These are phyloP conservation scores for Leptinotarsa peninsularis DNA, from an alignment of 2,888 invertebrate species.

Conservation along the genomic window DNA sequence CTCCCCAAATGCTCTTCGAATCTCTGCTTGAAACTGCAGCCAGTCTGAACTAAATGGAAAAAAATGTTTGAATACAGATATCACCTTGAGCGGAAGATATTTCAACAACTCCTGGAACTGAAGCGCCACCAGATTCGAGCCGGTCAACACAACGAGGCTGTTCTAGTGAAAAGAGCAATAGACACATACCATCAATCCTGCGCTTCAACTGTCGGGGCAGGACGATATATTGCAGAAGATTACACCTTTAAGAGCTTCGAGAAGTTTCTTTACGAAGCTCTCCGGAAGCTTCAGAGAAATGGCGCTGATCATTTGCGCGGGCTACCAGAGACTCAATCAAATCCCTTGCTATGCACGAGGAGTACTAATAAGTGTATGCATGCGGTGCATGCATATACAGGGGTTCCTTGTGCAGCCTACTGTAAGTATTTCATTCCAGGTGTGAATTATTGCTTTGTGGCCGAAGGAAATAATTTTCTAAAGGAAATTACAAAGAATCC, in stretches of 20 bases:
- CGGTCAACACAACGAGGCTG: constrained; percentile 87
- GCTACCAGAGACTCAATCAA: constrained; percentile 64
- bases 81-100: constrained; percentile 90
- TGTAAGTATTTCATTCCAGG: constrained; percentile 71
- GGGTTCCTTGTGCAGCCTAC: constrained; percentile 88
- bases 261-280: constrained; percentile 87
- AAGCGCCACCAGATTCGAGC: constrained; percentile 93
- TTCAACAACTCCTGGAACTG: constrained; percentile 91
- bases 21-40: too few species aligned
- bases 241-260: constrained; percentile 85
- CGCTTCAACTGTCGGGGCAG: constrained; percentile 73
- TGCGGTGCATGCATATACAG: constrained; percentile 91
- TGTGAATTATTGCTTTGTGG: too few species aligned
- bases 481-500: too few species aligned
- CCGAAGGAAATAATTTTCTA: too few species aligned
- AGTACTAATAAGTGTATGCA: constrained; percentile 91
- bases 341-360: constrained; percentile 85
- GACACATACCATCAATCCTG: constrained; percentile 86
- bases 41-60: too few species aligned
- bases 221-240: constrained; percentile 75
- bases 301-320: constrained; percentile 73
- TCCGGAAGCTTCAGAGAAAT: constrained; percentile 81
- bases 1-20: too few species aligned
- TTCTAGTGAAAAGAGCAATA: constrained; percentile 87
- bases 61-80: constrained; percentile 71